Percentiles rank a stretch among this genome's conserved stretches.
phyloP scores from a whole-genome alignment of 2,888 invertebrate species.

The Dasypolia templi region DNA sequence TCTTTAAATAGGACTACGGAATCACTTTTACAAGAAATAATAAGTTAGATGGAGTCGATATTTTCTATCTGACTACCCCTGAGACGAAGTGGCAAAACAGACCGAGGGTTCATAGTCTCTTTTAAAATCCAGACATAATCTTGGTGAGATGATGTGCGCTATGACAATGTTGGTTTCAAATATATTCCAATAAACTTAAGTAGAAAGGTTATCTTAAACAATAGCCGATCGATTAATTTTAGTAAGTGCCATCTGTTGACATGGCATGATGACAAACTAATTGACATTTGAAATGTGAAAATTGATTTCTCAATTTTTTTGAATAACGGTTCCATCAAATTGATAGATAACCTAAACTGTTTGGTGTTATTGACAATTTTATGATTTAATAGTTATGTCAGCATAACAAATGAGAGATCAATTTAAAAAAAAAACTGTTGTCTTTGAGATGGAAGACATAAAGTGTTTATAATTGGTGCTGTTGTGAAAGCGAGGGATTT shows the following conservation, averaged over 20 bases:
- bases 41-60: no score
- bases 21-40: no score
- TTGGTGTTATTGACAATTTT: conserved; percentile 36
- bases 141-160: no score
- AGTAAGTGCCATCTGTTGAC: conserved; percentile 4
- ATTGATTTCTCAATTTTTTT: conserved; percentile 33
- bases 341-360: conserved; percentile 1
- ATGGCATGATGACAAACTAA: conserved; percentile 33
- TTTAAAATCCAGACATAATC: no score
- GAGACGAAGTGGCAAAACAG: no score
- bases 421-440: conserved; percentile 46
- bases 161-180: neutral
- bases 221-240: neutral
- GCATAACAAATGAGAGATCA: conserved; percentile 51
- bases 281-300: conserved; percentile 40
- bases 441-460: conserved; percentile 19
- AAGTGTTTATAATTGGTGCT: conserved; percentile 39
- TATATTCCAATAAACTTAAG: neutral
- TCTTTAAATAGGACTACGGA: no score
- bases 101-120: no score
- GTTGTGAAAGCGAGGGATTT: conserved; percentile 23
- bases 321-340: conserved; percentile 37
- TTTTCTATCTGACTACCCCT: no score
- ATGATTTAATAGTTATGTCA: conserved; percentile 51
- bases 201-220: neutral